Percentiles rank a stretch among this genome's conserved stretches.
phyloP scores from a whole-genome alignment of 2,113 vertebrate species.

The Oreocharis arfaki region DNA sequence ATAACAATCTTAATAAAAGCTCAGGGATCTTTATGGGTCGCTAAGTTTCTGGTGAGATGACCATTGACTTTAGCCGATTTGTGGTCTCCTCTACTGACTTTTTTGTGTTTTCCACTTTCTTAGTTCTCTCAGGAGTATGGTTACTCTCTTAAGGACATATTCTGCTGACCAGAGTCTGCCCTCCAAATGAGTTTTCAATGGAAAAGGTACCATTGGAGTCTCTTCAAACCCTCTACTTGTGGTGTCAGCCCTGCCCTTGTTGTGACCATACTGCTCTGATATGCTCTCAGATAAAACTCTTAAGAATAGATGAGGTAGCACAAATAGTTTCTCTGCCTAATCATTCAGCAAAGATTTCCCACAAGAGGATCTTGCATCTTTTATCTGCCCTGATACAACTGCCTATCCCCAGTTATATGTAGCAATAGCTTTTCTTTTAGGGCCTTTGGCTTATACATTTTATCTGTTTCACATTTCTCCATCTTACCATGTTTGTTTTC shows the following conservation, averaged over 20 bases:
- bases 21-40: background rate
- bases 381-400: background rate
- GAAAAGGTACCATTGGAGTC: background rate
- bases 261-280: background rate
- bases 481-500: background rate
- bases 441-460: background rate
- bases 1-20: background rate
- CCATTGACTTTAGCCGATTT: background rate
- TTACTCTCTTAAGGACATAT: background rate
- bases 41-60: background rate
- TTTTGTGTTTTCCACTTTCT: background rate
- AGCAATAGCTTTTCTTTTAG: background rate
- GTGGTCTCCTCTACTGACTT: background rate
- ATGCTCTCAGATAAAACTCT: background rate
- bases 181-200: background rate
- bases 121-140: background rate
- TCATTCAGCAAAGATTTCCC: constrained; percentile 8
- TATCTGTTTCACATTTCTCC: background rate
- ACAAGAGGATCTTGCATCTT: background rate
- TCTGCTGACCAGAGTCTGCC: background rate
- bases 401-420: background rate
- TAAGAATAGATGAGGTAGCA: background rate
- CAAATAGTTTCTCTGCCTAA: background rate
- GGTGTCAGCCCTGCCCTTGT: background rate
- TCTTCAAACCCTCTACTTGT: background rate